Evolutionary conservation across 2,113 vertebrate genomes (phyloP).

Genomic region (Platycercus adscitus): DNA sequence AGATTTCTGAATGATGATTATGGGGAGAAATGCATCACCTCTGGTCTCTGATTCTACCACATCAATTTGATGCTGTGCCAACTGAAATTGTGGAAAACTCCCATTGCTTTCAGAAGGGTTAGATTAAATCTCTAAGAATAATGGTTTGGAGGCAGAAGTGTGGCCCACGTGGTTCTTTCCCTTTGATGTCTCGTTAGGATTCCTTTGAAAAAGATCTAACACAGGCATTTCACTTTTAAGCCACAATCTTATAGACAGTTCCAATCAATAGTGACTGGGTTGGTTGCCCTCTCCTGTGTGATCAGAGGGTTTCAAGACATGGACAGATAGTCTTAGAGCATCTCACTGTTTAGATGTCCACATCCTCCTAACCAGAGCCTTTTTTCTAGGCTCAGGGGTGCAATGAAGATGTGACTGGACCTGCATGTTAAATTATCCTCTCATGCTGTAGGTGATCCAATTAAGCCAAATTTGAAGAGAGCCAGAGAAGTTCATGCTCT

Average conservation of each 20-base stretch:
- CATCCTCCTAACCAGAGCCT: background rate
- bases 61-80: background rate
- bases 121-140: background rate
- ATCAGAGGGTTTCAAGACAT: background rate
- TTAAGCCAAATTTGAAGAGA: conserved; percentile 56
- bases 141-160: background rate
- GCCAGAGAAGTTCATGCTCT: conserved; percentile 43
- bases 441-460: conserved; percentile 62
- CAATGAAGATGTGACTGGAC: conserved; percentile 6
- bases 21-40: background rate
- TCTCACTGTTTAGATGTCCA: background rate
- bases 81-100: background rate
- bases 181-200: background rate
- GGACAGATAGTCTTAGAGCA: background rate
- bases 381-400: conserved; percentile 41
- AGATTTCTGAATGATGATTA: background rate
- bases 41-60: background rate
- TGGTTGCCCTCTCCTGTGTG: background rate
- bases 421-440: conserved; percentile 26
- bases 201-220: background rate
- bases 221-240: background rate
- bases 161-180: background rate
- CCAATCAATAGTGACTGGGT: background rate
- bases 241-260: background rate
- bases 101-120: background rate